Base-by-base conservation (phyloP, 2,888 invertebrate species). In the Pardosa pseudoannulata region DNA sequence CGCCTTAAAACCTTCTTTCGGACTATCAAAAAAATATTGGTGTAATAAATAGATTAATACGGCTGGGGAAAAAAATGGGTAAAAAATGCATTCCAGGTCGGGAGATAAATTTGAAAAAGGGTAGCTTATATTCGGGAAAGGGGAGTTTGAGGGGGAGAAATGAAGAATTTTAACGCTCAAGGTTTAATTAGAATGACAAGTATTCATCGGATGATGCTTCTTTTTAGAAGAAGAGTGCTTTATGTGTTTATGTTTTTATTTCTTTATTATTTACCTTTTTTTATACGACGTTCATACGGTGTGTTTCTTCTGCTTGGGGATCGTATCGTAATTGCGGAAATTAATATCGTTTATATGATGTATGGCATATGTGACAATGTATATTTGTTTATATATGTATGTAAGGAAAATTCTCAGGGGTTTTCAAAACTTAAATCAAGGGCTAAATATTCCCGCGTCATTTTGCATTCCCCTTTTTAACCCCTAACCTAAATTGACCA, bases 151-250 rank as follows among this genome's bases (percentile, higher is more conserved):
- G 9, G 9, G 71, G 46, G 41, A 46, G 19, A 32, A 41, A 65
- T 7, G 11, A 46, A 19, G 31, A 67, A 75, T 41, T 46, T 65
- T 13, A 67, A 41, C 28, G 64, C 65, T 41, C 41, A 3, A n/a
- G 62, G 31, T 67, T 75, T 65, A 75, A 75, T 75, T 75, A 75
- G 64, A 64, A 74, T 74, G 74, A 64, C 74, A 74, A 75, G 67
- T 67, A 75, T 75, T 65, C 67, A 41, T 27, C 65, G 31, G 27
- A 11, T 74, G 39, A 56, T 39, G 64, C 41, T 74, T 64, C 39
- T 56, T 74, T 50, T 74, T 39, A 36, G 23, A 56, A 36, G 23
- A 56, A 62, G 39, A 74, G 32, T 13, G 31, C 28, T 64, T 28
- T 64, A n/a, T n/a, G n/a, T n/a, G n/a, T n/a, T 28, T 27, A 39